A percentile compares a stretch with the other conserved stretches of the same genome.
These are phyloP conservation scores for Tetrao urogallus DNA, from an alignment of 2,113 vertebrate genomes.

Conservation along the genomic window DNA sequence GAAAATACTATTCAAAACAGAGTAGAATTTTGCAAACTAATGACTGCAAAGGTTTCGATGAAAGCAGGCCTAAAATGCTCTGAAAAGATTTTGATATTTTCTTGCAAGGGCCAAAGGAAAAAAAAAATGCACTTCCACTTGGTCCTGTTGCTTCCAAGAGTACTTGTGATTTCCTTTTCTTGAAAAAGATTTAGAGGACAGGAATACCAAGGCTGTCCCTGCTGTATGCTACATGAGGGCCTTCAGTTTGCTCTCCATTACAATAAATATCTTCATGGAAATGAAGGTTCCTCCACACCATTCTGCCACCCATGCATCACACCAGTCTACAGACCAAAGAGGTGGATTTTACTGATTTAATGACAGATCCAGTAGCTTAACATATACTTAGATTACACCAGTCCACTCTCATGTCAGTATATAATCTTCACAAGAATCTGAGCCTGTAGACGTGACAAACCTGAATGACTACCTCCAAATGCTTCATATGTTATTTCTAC, in stretches of 20 bases:
- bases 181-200: constrained; percentile 42
- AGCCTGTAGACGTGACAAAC: neutral
- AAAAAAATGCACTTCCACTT: neutral
- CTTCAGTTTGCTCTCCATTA: constrained; percentile 33
- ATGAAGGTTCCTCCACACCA: constrained; percentile 10
- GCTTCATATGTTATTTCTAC: neutral
- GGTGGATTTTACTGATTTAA: constrained; percentile 34
- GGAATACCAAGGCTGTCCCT: constrained; percentile 49
- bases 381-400: constrained; percentile 18
- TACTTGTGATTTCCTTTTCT: constrained; percentile 39
- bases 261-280: neutral
- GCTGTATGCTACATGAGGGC: neutral
- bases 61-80: neutral
- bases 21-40: constrained; percentile 35
- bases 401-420: neutral
- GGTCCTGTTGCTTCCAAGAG: neutral
- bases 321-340: neutral
- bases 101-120: neutral
- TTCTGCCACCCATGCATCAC: neutral
- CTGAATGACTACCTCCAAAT: neutral
- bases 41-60: neutral
- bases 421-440: neutral
- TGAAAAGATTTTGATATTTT: neutral
- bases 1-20: neutral
- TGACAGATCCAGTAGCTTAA: constrained; percentile 33